phyloP scores from a whole-genome alignment of 2,797 vertebrate species.

The Hyperoplus lanceolatus region DNA sequence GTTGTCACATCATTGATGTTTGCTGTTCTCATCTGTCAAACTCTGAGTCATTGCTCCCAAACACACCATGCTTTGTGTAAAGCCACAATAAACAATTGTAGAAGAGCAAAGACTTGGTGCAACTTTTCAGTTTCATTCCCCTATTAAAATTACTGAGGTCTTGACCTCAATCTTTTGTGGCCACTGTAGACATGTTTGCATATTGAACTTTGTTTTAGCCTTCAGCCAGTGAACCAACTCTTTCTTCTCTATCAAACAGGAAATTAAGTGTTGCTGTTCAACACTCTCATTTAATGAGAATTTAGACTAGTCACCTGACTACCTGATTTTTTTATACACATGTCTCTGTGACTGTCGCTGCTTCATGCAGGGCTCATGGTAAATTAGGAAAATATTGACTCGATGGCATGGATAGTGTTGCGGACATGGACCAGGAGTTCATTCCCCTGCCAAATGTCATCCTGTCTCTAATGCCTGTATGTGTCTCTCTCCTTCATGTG shows the following conservation, averaged over 20 bases:
- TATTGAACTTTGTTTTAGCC: background rate
- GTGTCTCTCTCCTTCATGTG: slow-evolving; percentile 86
- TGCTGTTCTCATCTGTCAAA: slow-evolving; percentile 19
- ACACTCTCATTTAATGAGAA: slow-evolving; percentile 73
- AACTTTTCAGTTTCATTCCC: slow-evolving; percentile 6
- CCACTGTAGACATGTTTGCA: slow-evolving; percentile 8
- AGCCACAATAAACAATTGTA: slow-evolving; percentile 1
- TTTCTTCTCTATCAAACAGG: background rate
- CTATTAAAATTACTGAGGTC: slow-evolving; percentile 24
- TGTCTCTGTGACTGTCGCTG: slow-evolving; percentile 56
- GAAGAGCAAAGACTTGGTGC: slow-evolving; percentile 11
- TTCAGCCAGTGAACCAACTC: slow-evolving; percentile 14
- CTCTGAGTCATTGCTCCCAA: slow-evolving; percentile 3
- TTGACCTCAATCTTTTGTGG: slow-evolving; percentile 40
- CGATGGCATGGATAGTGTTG: slow-evolving; percentile 54
- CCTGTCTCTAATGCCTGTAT: slow-evolving; percentile 86
- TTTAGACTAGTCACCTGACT: slow-evolving; percentile 25
- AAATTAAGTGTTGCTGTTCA: slow-evolving; percentile 24
- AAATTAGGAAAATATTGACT: slow-evolving; percentile 50
- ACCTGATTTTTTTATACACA: slow-evolving; percentile 10
- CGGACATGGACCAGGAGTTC: slow-evolving; percentile 67
- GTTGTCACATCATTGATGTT: background rate
- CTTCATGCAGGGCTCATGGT: slow-evolving; percentile 61
- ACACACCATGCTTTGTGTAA: slow-evolving; percentile 8
- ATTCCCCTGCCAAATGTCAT: slow-evolving; percentile 72